Percentiles rank a stretch among this genome's conserved stretches.
These are phyloP conservation scores for Cheilosia scutellata DNA, from an alignment of 2,888 invertebrate genomes.

Conservation along the genomic window DNA sequence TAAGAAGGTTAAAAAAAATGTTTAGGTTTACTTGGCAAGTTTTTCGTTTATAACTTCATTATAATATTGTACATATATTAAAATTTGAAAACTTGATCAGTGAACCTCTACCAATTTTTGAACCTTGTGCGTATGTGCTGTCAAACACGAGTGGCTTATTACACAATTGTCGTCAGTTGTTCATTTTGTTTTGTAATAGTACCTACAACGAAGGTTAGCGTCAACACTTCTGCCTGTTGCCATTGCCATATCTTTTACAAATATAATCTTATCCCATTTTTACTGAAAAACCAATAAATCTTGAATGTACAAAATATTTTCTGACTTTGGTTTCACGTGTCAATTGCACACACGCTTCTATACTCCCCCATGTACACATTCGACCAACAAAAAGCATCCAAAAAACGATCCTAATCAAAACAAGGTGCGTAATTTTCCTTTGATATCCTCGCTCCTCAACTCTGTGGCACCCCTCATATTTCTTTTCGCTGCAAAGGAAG, in stretches of 20 bases:
- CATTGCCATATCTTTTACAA: neutral
- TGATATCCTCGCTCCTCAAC: neutral
- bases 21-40: too few relatives aligned
- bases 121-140: too few relatives aligned
- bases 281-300: slow-evolving; percentile 25
- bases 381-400: slow-evolving; percentile 1
- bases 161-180: too few relatives aligned
- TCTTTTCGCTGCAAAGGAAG: neutral
- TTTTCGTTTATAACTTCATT: too few relatives aligned
- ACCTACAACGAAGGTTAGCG: neutral
- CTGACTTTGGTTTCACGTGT: slow-evolving; percentile 12
- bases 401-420: slow-evolving; percentile 48
- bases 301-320: neutral
- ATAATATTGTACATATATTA: too few relatives aligned
- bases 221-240: neutral
- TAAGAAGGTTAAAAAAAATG: too few relatives aligned
- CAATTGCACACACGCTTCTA: slow-evolving; percentile 22
- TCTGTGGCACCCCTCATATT: neutral
- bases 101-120: too few relatives aligned
- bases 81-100: too few relatives aligned
- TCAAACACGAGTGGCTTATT: too few relatives aligned
- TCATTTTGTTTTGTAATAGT: neutral
- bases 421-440: slow-evolving; percentile 37
- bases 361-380: neutral
- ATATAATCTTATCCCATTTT: neutral